Evolutionary conservation across 1,140 invertebrate species (phyloP).

Genomic region (Dinoponera quadriceps): DNA sequence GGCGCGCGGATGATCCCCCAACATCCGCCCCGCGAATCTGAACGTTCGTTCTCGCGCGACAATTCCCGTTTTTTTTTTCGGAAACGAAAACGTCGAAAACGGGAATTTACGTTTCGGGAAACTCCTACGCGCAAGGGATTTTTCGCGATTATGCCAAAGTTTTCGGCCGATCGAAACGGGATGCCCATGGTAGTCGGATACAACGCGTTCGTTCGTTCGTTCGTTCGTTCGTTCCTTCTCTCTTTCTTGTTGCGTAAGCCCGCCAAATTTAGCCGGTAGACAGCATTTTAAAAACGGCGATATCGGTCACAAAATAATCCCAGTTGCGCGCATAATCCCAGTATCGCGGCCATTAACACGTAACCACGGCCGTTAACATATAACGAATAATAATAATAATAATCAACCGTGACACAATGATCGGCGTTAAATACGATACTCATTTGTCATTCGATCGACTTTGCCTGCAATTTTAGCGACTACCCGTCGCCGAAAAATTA

Average conservation of each 20-base stretch:
- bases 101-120: too few relatives aligned
- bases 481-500: too few relatives aligned
- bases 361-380: neutral
- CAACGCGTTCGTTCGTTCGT: conserved; percentile 58
- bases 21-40: too few relatives aligned
- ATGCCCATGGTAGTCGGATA: conserved; percentile 66
- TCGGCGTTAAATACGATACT: neutral
- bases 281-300: conserved; percentile 81
- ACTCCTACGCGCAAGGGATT: too few relatives aligned
- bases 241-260: conserved; percentile 74
- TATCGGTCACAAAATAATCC: conserved; percentile 84
- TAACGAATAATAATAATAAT: too few relatives aligned
- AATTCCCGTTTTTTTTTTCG: neutral
- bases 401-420: too few relatives aligned
- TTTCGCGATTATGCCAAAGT: too few relatives aligned
- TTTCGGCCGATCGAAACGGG: conserved; percentile 45
- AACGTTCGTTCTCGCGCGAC: neutral
- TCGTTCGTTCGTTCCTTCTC: conserved; percentile 39
- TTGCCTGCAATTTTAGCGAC: neutral
- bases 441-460: neutral
- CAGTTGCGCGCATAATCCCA: conserved; percentile 39
- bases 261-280: conserved; percentile 83
- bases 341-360: neutral
- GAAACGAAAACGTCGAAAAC: too few relatives aligned
- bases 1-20: neutral